Evolutionary conservation across 2,113 vertebrate genomes (phyloP), one percentile per base, ranked within the genome.

Genomic region (Nothoprocta perdicaria): DNA sequence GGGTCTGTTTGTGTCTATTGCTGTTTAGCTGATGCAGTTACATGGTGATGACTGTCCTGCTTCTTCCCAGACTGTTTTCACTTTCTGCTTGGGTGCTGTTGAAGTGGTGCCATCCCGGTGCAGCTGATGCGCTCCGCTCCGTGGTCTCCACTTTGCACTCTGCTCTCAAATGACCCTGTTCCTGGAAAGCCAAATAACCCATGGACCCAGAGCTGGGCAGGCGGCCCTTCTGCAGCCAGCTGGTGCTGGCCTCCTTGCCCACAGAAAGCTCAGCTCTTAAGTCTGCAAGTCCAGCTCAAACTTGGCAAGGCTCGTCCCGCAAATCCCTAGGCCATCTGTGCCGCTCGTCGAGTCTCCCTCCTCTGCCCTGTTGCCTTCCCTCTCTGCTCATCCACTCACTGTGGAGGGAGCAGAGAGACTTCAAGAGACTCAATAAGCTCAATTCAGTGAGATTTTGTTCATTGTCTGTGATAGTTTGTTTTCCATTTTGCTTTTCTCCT

Each of bases 181-280:
- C 14, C 35, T 62, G n/a, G 29, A 58, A 52, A 87, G 69, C 43
- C 19, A 13, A 31, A 29, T n/a, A 67, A n/a, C 65, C 5, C 2
- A 0, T 38, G 24, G 73, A 55, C 73, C 12, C n/a, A 3, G 1
- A 69, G 43, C n/a, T 46, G 60, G 40, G 3, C 6, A 7, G 75
- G 17, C 35, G 41, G 13, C 26, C 79, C 40, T 45, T 80, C 11
- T 22, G 73, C 40, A 87, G 21, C 27, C 60, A 57, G 27, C 21
- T 16, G 21, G 31, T 0, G 0, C 9, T 43, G 67, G 29, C 58
- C 27, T 27, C n/a, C 13, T 24, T 60, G 0, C 0, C 75, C 55
- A 50, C 38, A 57, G 35, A 46, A 22, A 33, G 21, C 60, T 80
- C 73, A 91, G 73, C 43, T 77, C 65, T 63, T 58, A n/a, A 53